Percentiles rank a stretch among this genome's conserved stretches.
Conservation (phyloP, 2,113 vertebrate species). For the Ailuropoda melanoleuca region DNA sequence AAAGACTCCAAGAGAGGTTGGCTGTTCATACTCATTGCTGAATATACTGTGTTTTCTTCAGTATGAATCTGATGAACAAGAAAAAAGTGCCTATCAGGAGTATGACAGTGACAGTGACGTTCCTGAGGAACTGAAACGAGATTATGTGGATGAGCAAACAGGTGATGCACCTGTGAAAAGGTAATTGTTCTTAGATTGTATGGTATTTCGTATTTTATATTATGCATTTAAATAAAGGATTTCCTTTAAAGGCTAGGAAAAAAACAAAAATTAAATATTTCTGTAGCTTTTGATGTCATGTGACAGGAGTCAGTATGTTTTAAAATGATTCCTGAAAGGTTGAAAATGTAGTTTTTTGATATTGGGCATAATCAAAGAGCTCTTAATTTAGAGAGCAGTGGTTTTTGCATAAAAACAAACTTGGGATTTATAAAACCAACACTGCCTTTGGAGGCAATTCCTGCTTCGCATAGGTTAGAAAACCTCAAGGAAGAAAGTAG, state of each 20-base stretch:
- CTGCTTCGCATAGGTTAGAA: background rate
- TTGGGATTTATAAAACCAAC: background rate
- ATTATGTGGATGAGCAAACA: conserved; percentile 98
- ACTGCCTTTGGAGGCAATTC: background rate
- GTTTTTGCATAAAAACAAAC: background rate
- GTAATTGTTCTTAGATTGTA: conserved; percentile 73
- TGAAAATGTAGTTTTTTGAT: background rate
- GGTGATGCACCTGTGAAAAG: conserved; percentile 95
- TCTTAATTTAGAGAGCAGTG: background rate
- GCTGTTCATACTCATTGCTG: background rate
- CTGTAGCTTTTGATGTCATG: background rate
- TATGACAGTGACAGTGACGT: conserved; percentile 99
- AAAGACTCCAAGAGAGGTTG: background rate
- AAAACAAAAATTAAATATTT: background rate
- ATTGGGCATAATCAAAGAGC: background rate
- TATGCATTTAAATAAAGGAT: background rate
- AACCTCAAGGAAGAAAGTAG: background rate
- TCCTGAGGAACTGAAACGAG: conserved; percentile 96
- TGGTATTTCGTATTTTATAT: background rate
- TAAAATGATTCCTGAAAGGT: background rate
- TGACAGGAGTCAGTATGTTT: background rate
- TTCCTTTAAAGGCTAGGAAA: background rate
- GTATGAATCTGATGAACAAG: conserved; percentile 98
- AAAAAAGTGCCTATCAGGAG: conserved; percentile 97
- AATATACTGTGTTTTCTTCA: conserved; percentile 68